These are phyloP conservation scores for Hirtodrosophila confusa DNA, from an alignment of 2,888 invertebrate genomes.

Conservation along the genomic window DNA sequence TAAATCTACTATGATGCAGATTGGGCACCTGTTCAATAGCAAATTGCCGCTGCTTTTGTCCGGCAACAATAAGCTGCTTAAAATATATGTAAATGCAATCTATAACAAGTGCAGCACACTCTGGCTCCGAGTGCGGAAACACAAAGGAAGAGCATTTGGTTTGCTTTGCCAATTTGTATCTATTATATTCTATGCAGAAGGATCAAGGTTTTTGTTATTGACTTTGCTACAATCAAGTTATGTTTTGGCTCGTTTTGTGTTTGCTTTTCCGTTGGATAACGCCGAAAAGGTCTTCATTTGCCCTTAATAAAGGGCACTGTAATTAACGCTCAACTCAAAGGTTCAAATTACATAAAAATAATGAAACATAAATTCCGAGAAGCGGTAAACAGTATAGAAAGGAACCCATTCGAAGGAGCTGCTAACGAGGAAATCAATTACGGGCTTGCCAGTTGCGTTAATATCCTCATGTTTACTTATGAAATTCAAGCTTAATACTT, in stretches of 20 bases:
- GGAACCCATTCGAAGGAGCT: no score
- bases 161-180: no score
- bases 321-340: constrained; percentile 14
- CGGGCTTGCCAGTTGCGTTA: no score
- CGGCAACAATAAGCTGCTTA: constrained; percentile 27
- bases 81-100: constrained; percentile 29
- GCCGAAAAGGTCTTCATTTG: constrained; percentile 1
- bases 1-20: constrained; percentile 8
- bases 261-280: no score
- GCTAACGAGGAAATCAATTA: no score
- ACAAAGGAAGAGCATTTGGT: no score
- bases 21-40: constrained; percentile 19
- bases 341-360: constrained; percentile 30
- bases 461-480: no score
- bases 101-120: constrained; percentile 9
- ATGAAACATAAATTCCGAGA: constrained; percentile 5
- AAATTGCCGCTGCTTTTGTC: neutral
- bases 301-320: constrained; percentile 17
- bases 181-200: no score
- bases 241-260: no score
- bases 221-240: no score
- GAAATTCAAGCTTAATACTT: neutral
- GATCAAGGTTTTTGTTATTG: no score
- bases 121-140: no score
- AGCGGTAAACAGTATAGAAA: neutral